These are phyloP conservation scores for Neodiprion fabricii DNA, from an alignment of 1,140 invertebrate species.

Conservation along the genomic window DNA sequence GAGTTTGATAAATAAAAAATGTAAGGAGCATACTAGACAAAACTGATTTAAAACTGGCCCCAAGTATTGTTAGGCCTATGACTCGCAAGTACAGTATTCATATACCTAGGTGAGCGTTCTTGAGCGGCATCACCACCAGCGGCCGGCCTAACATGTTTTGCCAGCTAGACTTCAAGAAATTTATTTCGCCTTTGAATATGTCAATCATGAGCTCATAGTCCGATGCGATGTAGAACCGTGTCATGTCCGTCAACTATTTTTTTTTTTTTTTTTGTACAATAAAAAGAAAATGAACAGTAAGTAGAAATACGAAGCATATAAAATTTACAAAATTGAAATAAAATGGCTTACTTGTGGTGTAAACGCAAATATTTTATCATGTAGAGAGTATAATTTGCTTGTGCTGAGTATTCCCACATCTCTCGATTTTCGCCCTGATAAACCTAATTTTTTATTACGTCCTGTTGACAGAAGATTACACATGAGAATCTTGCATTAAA, in stretches of 20 bases:
- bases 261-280: slow-evolving; percentile 27
- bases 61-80: slow-evolving; percentile 20
- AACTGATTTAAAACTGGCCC: too few relatives aligned
- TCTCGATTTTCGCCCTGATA: slow-evolving; percentile 92
- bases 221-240: slow-evolving; percentile 95
- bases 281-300: slow-evolving; percentile 13
- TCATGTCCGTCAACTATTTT: slow-evolving; percentile 92
- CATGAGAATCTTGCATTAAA: slow-evolving; percentile 16
- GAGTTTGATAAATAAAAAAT: too few relatives aligned
- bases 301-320: slow-evolving; percentile 25
- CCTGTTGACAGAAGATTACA: slow-evolving; percentile 62
- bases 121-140: slow-evolving; percentile 86
- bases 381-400: slow-evolving; percentile 96
- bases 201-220: slow-evolving; percentile 97
- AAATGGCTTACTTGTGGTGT: slow-evolving; percentile 88
- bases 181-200: slow-evolving; percentile 94
- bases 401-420: slow-evolving; percentile 98
- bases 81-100: slow-evolving; percentile 38
- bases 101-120: slow-evolving; percentile 92
- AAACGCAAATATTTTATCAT: slow-evolving; percentile 97
- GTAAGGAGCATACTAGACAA: too few relatives aligned
- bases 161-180: slow-evolving; percentile 96
- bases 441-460: slow-evolving; percentile 89
- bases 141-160: slow-evolving; percentile 92
- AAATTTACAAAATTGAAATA: slow-evolving; percentile 36